phyloP scores from a whole-genome alignment of 1,140 invertebrate species.

The Stratiolaelaps scimitus region DNA sequence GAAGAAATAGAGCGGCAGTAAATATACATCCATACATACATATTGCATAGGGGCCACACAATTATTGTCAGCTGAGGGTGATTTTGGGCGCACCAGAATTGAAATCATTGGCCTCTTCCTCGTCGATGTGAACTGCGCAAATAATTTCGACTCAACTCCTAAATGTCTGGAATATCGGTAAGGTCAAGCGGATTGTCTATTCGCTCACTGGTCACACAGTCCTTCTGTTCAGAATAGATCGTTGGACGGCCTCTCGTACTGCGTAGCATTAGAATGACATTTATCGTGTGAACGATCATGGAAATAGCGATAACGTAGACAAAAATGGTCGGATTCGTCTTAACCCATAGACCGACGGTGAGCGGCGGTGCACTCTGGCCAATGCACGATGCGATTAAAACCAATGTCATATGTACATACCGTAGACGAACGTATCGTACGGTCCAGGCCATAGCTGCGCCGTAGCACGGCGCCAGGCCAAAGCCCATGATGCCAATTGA shows the following conservation, averaged over 20 bases:
- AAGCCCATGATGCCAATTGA: constrained; percentile 15
- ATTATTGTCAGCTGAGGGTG: too few relatives aligned
- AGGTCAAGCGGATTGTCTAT: too few relatives aligned
- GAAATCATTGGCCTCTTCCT: too few relatives aligned
- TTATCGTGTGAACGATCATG: constrained; percentile 16
- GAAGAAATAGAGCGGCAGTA: too few relatives aligned
- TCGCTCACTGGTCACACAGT: too few relatives aligned
- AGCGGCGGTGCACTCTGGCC: constrained; percentile 6
- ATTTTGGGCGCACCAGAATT: too few relatives aligned
- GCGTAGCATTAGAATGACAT: neutral
- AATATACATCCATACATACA: too few relatives aligned
- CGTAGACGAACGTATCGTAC: constrained; percentile 17
- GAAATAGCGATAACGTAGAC: constrained; percentile 18
- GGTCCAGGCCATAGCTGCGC: constrained; percentile 21
- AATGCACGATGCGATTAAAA: constrained; percentile 2
- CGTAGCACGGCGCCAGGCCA: constrained; percentile 16
- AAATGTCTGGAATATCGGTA: too few relatives aligned
- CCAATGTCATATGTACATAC: constrained; percentile 11
- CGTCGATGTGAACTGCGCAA: too few relatives aligned
- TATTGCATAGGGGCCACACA: too few relatives aligned
- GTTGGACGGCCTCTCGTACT: neutral
- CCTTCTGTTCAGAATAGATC: too few relatives aligned
- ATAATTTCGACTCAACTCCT: too few relatives aligned
- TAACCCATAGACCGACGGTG: neutral
- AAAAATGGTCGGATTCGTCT: neutral